Percentiles rank a stretch among this genome's conserved stretches.
These are phyloP conservation scores for Tenthredo distinguenda DNA, from an alignment of 2,888 invertebrate genomes.

Conservation along the genomic window DNA sequence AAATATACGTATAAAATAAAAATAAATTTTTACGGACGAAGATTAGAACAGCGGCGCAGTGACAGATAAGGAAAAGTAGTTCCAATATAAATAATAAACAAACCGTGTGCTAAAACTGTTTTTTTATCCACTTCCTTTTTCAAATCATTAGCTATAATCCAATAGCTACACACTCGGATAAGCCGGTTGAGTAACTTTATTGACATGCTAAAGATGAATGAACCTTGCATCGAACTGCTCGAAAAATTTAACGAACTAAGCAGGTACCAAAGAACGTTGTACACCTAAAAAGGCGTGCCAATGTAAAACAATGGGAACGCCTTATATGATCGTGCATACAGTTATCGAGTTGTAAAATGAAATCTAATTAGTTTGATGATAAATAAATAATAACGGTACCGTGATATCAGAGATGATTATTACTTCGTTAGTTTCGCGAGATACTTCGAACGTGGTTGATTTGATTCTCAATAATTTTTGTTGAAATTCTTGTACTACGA, in stretches of 20 bases:
- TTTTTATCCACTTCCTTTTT: background rate
- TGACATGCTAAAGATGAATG: slow-evolving; percentile 17
- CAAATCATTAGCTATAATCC: background rate
- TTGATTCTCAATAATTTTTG: background rate
- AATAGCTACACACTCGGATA: background rate
- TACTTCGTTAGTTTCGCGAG: background rate
- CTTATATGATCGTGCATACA: slow-evolving; percentile 29
- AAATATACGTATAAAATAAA: background rate
- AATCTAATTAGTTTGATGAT: background rate
- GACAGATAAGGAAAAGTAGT: background rate
- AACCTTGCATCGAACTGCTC: background rate
- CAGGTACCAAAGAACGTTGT: slow-evolving; percentile 36
- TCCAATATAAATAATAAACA: slow-evolving; percentile 8
- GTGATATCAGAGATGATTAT: background rate
- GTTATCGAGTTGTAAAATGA: background rate
- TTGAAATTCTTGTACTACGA: too few relatives aligned
- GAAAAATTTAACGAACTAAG: slow-evolving; percentile 36
- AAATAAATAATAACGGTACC: background rate
- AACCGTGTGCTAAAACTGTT: background rate
- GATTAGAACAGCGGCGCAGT: background rate
- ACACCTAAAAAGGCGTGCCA: slow-evolving; percentile 30
- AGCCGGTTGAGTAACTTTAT: background rate
- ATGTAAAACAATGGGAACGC: slow-evolving; percentile 15
- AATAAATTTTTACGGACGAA: background rate
- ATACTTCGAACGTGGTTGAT: background rate